Base-by-base conservation (phyloP, 2,888 invertebrate genomes). In the Cantharis lateralis region DNA sequence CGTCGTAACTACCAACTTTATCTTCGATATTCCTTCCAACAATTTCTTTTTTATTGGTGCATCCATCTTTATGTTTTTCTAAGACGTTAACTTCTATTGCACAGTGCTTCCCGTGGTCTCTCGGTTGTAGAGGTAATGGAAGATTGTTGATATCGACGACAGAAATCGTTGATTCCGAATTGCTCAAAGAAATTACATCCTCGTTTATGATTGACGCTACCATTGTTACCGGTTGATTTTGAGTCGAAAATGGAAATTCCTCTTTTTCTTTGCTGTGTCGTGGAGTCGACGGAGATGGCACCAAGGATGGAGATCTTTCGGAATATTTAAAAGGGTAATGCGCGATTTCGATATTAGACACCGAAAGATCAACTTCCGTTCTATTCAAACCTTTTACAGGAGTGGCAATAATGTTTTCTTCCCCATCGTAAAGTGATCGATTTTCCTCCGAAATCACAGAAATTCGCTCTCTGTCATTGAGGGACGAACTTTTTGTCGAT, bases 51-150 rank as follows among this genome's bases (percentile, higher is more conserved):
- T 79, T 80, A 15, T 80, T 75, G 0, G 28, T 70, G 76, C 84
- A 84, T 10, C 77, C 64, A 4, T 73, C 16, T n/a, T 80, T 80
- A 71, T 84, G 84, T 75, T 83, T 84, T 70, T 84, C 83, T 76
- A 84, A 70, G 3, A 84, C 77, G 71, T 72, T 79, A n/a, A 84
- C 76, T 76, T 84, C 83, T 78, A 84, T 78, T 15, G 81, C 81
- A 72, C 84, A 85, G 15, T 81, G 82, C 10, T 77, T 76, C 1
- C 82, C 84, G 63, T 84, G 83, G 61, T 82, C 81, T 71, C 83
- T 74, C n/a, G 74, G 71, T 32, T 15, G 5, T 48, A 75, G 7
- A 10, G 61, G 10, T 0, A 76, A 15, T 70, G 75, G 69, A 68
- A 11, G 1, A 7, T 66, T 24, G 18, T 48, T 48, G 24, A 16